These are phyloP conservation scores for Zoroaster sp. DNA, from an alignment of 53 echinoderm and acorn worm species.

Conservation along the genomic window DNA sequence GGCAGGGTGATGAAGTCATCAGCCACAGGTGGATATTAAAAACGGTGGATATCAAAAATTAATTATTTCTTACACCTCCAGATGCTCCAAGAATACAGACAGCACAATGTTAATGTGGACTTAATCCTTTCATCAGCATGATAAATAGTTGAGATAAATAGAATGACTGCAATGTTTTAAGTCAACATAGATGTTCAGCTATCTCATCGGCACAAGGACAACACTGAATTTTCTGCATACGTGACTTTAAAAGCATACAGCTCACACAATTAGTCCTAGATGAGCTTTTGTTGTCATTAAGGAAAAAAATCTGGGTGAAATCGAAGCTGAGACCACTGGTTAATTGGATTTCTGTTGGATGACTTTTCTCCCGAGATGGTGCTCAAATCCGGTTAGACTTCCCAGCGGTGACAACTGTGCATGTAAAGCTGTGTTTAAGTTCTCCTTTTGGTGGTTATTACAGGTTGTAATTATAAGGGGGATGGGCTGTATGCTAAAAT, in stretches of 20 bases:
- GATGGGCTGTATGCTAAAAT: not conserved
- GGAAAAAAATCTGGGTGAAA: not conserved
- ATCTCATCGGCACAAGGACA: not conserved
- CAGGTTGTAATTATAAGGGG: not conserved
- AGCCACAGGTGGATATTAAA: not conserved
- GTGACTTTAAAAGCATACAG: not conserved
- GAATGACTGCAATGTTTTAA: not conserved
- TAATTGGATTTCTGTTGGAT: conserved; percentile 1
- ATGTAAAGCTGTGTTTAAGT: not conserved
- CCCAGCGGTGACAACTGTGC: not conserved
- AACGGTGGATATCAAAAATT: not conserved
- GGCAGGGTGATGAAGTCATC: not conserved
- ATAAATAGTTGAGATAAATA: not conserved
- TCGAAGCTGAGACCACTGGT: conserved; percentile 6
- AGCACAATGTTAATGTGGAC: not conserved
- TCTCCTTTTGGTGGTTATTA: not conserved
- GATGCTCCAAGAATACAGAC: not conserved
- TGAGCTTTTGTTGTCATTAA: not conserved
- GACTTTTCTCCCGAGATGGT: not conserved
- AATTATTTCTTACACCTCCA: not conserved
- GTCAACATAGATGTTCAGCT: not conserved
- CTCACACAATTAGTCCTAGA: not conserved
- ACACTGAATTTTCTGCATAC: not conserved
- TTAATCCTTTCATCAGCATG: not conserved
- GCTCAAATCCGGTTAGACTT: conserved; percentile 19